Conservation (phyloP, 2,888 invertebrate species). For the Cremastinae sp. region DNA sequence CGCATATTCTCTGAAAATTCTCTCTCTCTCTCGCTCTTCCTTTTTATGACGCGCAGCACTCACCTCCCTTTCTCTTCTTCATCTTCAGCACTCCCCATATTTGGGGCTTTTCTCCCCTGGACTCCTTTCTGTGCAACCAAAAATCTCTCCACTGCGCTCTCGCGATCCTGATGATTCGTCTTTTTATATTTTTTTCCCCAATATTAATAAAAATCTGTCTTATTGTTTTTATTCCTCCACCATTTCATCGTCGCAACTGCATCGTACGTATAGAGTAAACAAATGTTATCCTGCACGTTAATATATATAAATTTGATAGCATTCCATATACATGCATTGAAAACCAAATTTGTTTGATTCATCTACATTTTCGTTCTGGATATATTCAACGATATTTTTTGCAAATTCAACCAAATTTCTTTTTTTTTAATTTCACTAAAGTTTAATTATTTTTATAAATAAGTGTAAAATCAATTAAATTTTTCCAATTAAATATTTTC, state of each 20-base stretch:
- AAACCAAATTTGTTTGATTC: too few species aligned
- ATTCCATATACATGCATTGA: slow-evolving; percentile 42
- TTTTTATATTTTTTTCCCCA: slow-evolving; percentile 54
- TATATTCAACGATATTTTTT: too few species aligned
- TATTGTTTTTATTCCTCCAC: neutral
- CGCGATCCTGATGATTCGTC: slow-evolving; percentile 58
- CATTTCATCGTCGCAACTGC: slow-evolving; percentile 16
- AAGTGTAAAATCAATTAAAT: too few species aligned
- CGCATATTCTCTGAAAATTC: slow-evolving; percentile 14
- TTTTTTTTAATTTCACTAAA: too few species aligned
- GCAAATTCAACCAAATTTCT: too few species aligned
- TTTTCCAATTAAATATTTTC: too few species aligned
- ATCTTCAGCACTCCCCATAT: slow-evolving; percentile 19
- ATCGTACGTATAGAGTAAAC: too few species aligned
- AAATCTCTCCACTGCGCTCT: slow-evolving; percentile 38
- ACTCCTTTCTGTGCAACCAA: slow-evolving; percentile 17
- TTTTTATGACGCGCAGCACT: slow-evolving; percentile 48
- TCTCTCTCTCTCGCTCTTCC: slow-evolving; percentile 13
- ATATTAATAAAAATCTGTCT: too few species aligned
- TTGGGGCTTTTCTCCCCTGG: slow-evolving; percentile 26
- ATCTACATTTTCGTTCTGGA: too few species aligned
- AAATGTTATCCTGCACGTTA: slow-evolving; percentile 16
- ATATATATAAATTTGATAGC: slow-evolving; percentile 47
- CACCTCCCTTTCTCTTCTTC: slow-evolving; percentile 40
- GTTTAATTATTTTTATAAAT: too few species aligned